A percentile compares a stretch with the other conserved stretches of the same genome.
phyloP scores from a whole-genome alignment of 2,888 invertebrate genomes.

The Arge pagana region DNA sequence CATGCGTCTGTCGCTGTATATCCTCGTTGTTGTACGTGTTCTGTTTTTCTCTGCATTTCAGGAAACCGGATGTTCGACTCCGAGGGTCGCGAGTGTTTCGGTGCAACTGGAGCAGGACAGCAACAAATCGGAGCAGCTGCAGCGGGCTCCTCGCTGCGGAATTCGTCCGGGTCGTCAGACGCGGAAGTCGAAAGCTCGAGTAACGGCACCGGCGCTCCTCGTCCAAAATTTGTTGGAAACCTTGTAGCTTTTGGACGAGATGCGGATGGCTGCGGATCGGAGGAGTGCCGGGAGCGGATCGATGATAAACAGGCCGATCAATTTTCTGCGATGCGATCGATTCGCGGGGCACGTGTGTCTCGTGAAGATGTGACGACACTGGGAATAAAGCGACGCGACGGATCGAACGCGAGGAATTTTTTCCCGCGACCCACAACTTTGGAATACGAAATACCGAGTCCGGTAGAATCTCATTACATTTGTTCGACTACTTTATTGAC shows the following conservation, averaged over 20 bases:
- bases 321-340: background rate
- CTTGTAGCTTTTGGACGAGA: conserved; percentile 42
- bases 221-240: conserved; percentile 53
- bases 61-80: conserved; percentile 49
- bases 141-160: conserved; percentile 47
- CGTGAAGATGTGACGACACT: conserved; percentile 5
- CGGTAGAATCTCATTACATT: too few species aligned
- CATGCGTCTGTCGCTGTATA: background rate
- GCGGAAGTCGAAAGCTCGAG: conserved; percentile 44
- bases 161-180: conserved; percentile 47
- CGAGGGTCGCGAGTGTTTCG: conserved; percentile 51
- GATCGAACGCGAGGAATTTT: conserved; percentile 14
- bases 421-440: background rate
- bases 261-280: too few species aligned
- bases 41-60: conserved; percentile 37
- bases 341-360: background rate
- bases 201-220: conserved; percentile 49
- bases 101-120: conserved; percentile 54
- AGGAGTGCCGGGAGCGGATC: background rate
- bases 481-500: too few species aligned
- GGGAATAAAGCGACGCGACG: conserved; percentile 15
- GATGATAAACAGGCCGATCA: background rate
- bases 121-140: conserved; percentile 54
- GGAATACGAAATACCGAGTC: too few species aligned
- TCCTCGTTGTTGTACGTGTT: background rate